These are phyloP conservation scores for Meles meles DNA, from an alignment of 2,113 vertebrate species.

Conservation along the genomic window DNA sequence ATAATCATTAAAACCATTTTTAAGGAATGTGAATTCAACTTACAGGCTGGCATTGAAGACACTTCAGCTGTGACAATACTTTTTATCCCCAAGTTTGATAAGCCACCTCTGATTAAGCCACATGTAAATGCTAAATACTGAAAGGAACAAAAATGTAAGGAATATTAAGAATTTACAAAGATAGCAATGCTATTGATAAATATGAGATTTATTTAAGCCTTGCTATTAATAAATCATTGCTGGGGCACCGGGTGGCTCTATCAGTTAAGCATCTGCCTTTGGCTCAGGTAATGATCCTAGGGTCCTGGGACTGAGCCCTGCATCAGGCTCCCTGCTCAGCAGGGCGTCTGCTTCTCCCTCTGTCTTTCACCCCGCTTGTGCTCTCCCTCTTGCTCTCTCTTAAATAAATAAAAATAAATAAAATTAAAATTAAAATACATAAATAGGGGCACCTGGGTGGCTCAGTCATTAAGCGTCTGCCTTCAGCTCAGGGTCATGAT, in stretches of 20 bases:
- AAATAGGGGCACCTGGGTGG: no score
- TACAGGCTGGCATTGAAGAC: constrained; percentile 92
- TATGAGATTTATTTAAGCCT: background rate
- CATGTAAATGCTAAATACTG: constrained; percentile 97
- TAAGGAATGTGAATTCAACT: constrained; percentile 55
- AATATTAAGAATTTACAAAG: constrained; percentile 15
- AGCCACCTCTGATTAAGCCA: constrained; percentile 94
- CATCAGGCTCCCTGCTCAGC: no score
- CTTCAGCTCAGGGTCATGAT: no score
- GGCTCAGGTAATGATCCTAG: no score
- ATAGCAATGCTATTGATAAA: background rate
- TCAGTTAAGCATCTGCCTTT: no score
- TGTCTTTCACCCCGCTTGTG: no score
- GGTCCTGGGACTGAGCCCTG: no score
- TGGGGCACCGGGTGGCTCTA: background rate
- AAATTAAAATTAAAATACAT: background rate
- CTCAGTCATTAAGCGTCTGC: no score
- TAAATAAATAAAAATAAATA: background rate
- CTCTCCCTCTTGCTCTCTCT: no score
- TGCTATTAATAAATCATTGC: background rate
- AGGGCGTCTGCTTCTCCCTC: no score
- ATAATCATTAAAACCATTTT: constrained; percentile 25
- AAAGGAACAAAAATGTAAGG: constrained; percentile 54
- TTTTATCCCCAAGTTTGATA: constrained; percentile 94
- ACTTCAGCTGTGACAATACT: constrained; percentile 98